Conservation (phyloP, 2,888 invertebrate species). For the Stenotaenia linearis region DNA sequence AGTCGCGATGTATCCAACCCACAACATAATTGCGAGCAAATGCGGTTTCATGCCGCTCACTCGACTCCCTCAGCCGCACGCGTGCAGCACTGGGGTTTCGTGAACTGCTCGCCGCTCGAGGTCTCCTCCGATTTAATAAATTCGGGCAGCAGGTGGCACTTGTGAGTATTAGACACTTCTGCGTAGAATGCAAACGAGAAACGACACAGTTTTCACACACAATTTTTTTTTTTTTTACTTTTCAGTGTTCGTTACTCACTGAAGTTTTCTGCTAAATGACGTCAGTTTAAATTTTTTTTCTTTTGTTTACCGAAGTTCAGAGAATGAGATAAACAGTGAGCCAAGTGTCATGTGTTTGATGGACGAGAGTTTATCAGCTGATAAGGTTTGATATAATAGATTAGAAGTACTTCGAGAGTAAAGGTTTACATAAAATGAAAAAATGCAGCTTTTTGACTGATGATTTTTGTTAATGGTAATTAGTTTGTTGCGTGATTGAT, state of each 20-base stretch:
- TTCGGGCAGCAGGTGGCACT: slow-evolving; percentile 7
- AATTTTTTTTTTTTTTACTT: background rate
- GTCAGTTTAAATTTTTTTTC: background rate
- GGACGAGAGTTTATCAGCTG: background rate
- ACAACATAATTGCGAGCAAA: background rate
- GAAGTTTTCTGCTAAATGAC: background rate
- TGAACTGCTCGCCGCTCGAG: slow-evolving; percentile 3
- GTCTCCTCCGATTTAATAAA: background rate
- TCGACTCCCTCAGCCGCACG: background rate
- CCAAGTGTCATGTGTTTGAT: background rate
- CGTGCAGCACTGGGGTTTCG: background rate
- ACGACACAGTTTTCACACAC: background rate
- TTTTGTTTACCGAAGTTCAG: background rate
- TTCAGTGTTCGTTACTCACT: background rate
- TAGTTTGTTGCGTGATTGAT: background rate
- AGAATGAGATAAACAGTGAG: background rate
- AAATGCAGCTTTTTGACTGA: background rate
- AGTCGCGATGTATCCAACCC: background rate
- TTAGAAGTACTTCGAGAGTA: background rate
- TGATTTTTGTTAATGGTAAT: background rate
- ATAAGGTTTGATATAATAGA: background rate
- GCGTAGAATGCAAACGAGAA: background rate
- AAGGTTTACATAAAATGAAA: background rate
- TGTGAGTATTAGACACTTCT: background rate
- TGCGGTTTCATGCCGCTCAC: background rate